Evolutionary conservation across 2,113 vertebrate species (phyloP), one percentile per base, ranked within the genome.

Genomic region (Microcebus jonahi): DNA sequence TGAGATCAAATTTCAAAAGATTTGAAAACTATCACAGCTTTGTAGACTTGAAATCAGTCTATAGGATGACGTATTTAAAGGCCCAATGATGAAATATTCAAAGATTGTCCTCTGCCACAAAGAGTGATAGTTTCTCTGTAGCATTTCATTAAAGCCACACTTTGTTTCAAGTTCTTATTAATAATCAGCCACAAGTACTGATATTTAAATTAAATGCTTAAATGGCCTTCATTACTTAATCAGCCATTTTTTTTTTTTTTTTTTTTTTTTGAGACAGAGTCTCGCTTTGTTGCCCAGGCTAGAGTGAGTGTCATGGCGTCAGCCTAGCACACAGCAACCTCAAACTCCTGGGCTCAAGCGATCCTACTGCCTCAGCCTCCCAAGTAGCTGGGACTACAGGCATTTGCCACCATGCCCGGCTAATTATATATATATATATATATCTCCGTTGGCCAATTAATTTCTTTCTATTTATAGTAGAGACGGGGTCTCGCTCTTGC

Each of bases 1-100:
- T 68, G 83, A 85, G 87, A 95, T 96, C 96, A 65, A 77, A 93
- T 93, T 92, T 83, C 86, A 93, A 92, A 92, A 96, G 57, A 84
- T 53, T 25, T 93, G 45, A 95, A 70, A 97, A 80, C 23, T 61
- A 57, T 39, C 45, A 9, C 65, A 25, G n/a, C 70, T 75, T 90
- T 36, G 29, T 23, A 31, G 65, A 84, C 75, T 90, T 55, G 82
- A 36, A 29, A 59, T 67, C 77, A 21, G 20, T 68, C 42, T 53
- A 39, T 4, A 63, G 18, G 53, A 83, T 23, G 82, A 89, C 9
- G 6, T 76, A 36, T 75, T 90, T 68, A 42, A 27, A 96, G 84
- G 61, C 68, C n/a, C 63, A 45, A 5, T 31, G 12, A 82, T 94
- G 85, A 70, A 23, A 86, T 36, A 61, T 85, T 80, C 36, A 80